Percentiles rank a stretch among this genome's conserved stretches.
Evolutionary conservation across 2,113 vertebrate genomes (phyloP).

Genomic region (Triplophysa tibetana): DNA sequence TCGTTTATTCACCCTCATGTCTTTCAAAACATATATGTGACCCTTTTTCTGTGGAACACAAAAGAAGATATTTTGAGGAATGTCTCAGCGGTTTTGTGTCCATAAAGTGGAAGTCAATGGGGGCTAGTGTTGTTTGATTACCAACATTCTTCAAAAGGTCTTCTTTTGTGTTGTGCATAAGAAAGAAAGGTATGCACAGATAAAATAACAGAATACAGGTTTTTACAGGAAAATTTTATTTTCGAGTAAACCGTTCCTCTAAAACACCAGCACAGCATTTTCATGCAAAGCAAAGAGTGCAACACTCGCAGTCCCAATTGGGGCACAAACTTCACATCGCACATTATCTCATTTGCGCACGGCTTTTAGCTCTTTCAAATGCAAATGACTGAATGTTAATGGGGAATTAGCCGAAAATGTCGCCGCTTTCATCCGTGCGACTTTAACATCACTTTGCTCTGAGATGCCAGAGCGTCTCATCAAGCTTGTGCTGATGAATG

Average conservation of each 20-base stretch:
- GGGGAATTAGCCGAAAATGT: slow-evolving; percentile 38
- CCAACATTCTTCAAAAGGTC: too few relatives aligned
- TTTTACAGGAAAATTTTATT: too few relatives aligned
- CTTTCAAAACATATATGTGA: too few relatives aligned
- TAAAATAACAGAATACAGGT: background rate
- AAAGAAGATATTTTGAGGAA: too few relatives aligned
- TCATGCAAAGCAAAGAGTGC: slow-evolving; percentile 35
- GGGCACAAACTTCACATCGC: slow-evolving; percentile 11
- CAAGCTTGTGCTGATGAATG: slow-evolving; percentile 16
- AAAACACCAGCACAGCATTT: slow-evolving; percentile 44
- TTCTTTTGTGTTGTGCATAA: too few relatives aligned
- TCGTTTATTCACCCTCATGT: too few relatives aligned
- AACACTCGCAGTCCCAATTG: slow-evolving; percentile 4
- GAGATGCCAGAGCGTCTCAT: slow-evolving; percentile 1
- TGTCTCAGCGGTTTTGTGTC: too few relatives aligned
- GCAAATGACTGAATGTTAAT: slow-evolving; percentile 50
- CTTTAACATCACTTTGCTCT: slow-evolving; percentile 28
- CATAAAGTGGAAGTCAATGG: too few relatives aligned
- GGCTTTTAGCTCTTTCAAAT: slow-evolving; percentile 55
- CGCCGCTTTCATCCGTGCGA: background rate
- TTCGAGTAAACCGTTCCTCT: slow-evolving; percentile 37
- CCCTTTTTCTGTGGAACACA: too few relatives aligned
- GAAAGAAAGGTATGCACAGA: too few relatives aligned
- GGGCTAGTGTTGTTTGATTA: too few relatives aligned
- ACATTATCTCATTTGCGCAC: slow-evolving; percentile 53